These are phyloP conservation scores for Lasioglossum oenotherae DNA, from an alignment of 2,888 invertebrate species.

Conservation along the genomic window DNA sequence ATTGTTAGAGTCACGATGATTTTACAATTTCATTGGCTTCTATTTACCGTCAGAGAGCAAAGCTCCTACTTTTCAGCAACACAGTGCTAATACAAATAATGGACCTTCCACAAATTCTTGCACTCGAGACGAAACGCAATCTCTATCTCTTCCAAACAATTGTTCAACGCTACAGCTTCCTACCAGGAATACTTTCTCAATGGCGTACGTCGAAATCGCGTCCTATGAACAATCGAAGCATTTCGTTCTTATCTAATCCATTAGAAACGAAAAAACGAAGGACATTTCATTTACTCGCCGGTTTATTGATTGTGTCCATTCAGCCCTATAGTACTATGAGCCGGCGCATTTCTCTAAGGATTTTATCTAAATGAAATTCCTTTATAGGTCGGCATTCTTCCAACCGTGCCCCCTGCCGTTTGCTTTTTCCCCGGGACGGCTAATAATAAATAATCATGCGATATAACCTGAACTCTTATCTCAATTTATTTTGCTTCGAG, in stretches of 20 bases:
- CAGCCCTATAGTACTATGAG: slow-evolving; percentile 9
- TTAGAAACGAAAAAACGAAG: slow-evolving; percentile 38
- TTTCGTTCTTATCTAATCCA: slow-evolving; percentile 39
- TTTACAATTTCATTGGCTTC: not conserved
- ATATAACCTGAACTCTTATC: not conserved
- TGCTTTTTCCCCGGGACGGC: not conserved
- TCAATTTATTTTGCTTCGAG: not conserved
- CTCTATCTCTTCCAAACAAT: not conserved
- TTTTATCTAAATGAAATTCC: slow-evolving; percentile 48
- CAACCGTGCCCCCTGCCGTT: not conserved
- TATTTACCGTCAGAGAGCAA: not conserved
- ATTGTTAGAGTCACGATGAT: not conserved
- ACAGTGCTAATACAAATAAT: slow-evolving; percentile 12
- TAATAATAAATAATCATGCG: slow-evolving; percentile 31
- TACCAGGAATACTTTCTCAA: not conserved
- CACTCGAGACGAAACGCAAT: not conserved
- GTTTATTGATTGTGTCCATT: slow-evolving; percentile 29
- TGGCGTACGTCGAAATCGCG: slow-evolving; percentile 20
- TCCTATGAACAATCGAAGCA: not conserved
- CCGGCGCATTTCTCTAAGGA: slow-evolving; percentile 24
- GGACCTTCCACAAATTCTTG: not conserved
- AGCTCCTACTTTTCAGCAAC: not conserved
- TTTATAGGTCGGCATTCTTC: slow-evolving; percentile 25
- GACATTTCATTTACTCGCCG: slow-evolving; percentile 17
- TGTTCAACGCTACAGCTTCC: not conserved